Percentiles rank a stretch among this genome's conserved stretches.
These are phyloP conservation scores for Erpornis zantholeuca DNA, from an alignment of 2,113 vertebrate species.

Conservation along the genomic window DNA sequence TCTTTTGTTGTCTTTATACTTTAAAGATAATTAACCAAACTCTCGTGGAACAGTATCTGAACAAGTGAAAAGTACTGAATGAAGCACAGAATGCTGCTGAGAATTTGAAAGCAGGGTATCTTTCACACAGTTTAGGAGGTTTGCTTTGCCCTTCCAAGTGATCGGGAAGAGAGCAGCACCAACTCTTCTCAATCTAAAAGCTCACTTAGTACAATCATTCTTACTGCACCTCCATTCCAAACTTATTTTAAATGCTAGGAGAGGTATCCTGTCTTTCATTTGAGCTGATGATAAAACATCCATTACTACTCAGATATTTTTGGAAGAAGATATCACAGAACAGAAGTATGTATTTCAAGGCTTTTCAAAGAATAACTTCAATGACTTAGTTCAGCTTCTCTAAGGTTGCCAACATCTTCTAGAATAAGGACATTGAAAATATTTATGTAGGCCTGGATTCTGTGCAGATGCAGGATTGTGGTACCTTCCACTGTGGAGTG, in stretches of 20 bases:
- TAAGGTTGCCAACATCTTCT: background rate
- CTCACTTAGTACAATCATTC: background rate
- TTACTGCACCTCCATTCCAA: background rate
- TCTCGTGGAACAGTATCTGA: constrained; percentile 12
- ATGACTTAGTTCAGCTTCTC: background rate
- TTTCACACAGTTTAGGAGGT: constrained; percentile 19
- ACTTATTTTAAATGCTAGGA: constrained; percentile 37
- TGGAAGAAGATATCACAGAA: background rate
- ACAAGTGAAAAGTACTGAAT: constrained; percentile 24
- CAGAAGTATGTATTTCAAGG: background rate
- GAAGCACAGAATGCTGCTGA: constrained; percentile 24
- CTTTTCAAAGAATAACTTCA: background rate
- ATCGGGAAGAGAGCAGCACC: background rate
- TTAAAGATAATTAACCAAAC: constrained; percentile 57
- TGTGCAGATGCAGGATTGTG: background rate
- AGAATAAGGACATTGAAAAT: background rate
- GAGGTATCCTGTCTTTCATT: background rate
- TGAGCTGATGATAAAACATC: background rate
- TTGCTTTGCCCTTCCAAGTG: constrained; percentile 24
- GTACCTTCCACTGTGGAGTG: background rate
- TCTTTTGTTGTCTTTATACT: constrained; percentile 33
- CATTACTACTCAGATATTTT: background rate
- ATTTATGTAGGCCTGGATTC: background rate
- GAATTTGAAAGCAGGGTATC: constrained; percentile 23
- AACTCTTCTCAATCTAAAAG: constrained; percentile 18